phyloP scores from a whole-genome alignment of 2,888 invertebrate species.

The Pyralis farinalis region DNA sequence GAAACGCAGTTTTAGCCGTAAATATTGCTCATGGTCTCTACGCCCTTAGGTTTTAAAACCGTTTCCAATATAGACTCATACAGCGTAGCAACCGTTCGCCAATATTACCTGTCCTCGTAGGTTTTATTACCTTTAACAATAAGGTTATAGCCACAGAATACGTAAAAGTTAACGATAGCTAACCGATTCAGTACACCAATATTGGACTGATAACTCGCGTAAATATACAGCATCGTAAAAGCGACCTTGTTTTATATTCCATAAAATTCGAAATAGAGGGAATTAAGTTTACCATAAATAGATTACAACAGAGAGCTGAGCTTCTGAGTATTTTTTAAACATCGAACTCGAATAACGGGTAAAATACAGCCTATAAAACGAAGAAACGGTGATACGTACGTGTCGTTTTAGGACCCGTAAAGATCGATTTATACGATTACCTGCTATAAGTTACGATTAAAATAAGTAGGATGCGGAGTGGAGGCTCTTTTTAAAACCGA shows the following conservation, averaged over 20 bases:
- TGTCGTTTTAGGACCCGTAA: too few relatives aligned
- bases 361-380: too few relatives aligned
- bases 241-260: slow-evolving; percentile 43
- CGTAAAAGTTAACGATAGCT: slow-evolving; percentile 25
- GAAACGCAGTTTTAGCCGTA: too few relatives aligned
- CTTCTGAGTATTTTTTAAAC: slow-evolving; percentile 17
- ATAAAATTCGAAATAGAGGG: slow-evolving; percentile 52
- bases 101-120: background rate
- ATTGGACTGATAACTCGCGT: slow-evolving; percentile 31
- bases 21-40: too few relatives aligned
- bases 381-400: too few relatives aligned
- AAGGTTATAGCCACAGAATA: slow-evolving; percentile 9
- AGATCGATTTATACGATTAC: too few relatives aligned
- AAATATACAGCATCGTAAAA: slow-evolving; percentile 52
- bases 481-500: too few relatives aligned
- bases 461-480: too few relatives aligned
- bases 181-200: slow-evolving; percentile 34
- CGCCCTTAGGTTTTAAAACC: too few relatives aligned
- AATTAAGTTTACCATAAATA: slow-evolving; percentile 48
- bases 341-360: background rate
- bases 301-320: slow-evolving; percentile 24
- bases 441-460: too few relatives aligned
- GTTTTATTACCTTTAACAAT: background rate
- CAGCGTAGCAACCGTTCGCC: background rate
- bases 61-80: too few relatives aligned